Evolutionary conservation across 2,888 invertebrate species (phyloP), one percentile per base, ranked within the genome.

Genomic region (Pandemis cinnamomeana): DNA sequence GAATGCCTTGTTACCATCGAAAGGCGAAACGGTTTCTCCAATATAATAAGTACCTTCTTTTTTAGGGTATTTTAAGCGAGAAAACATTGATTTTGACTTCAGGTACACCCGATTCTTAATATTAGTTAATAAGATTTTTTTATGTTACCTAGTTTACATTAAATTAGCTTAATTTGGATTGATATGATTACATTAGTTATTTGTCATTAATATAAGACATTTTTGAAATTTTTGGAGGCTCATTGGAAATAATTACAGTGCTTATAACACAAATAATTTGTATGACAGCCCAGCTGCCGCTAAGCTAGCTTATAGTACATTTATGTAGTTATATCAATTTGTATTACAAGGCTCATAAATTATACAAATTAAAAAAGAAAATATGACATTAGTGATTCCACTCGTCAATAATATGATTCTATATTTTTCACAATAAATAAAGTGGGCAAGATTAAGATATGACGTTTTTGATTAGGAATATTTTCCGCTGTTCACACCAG

Each of bases 171-270:
- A 44, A 51, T 75, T 77, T 66, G 48, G 75, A 66, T 67, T 77
- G 76, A 78, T 75, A 81, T 77, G 77, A 74, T 78, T 81, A 80
- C 53, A 78, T 80, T 81, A 84, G 73, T 86, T 86, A 86, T 84
- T 86, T 84, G 84, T 85, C 85, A 69, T 79, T 80, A 80, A 75
- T 81, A 83, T 85, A 86, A 82, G 83, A 86, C 79, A 76, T 71
- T 75, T 77, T 75, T 36, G 13, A 74, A 73, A 71, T 61, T 27
- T 76, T 72, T 71, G 20, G 61, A 72, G 74, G 66, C 71, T 70
- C 67, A 48, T 58, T 48, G 67, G 60, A 44, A 71, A 69, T 66
- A 42, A 62, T 62, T 66, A 58, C 63, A 66, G 61, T 63, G 46
- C 13, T 63, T 55, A 63, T 10, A 58, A 42, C 36, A 55, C 46